Base-by-base conservation (phyloP, 1,140 invertebrate genomes). In the Drosophila murphyi region DNA sequence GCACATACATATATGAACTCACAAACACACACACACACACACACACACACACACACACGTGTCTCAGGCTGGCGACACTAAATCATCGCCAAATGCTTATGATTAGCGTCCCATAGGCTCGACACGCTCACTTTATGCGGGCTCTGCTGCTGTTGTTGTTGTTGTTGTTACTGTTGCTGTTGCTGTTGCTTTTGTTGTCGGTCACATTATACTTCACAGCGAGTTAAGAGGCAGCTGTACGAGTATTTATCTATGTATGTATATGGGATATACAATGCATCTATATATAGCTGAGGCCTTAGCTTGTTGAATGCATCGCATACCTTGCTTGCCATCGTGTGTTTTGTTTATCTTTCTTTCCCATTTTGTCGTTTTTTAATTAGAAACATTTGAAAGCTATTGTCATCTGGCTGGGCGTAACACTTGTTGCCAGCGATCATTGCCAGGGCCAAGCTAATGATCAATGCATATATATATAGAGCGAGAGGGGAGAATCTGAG, bases 371-470 rank as follows among this genome's bases (percentile, higher is more conserved):
- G 67, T 83, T 83, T 88, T 88, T 87, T 87, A 87, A 87, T 87
- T 83, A 88, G 83, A 88, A 87, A 87, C 83, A 87, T 87, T 87
- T 78, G 83, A 87, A 88, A 87, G 83, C 83, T 70, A 87, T 87
- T 87, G 83, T 83, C 73, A 74, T 71, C 51, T 76, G 63, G 37
- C 31, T 45, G 75, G 39, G 74, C 51, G 54, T 48, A 88, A 78
- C 83, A 88, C 83, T 88, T 88, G 83, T 89, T 88, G 67, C 69
- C 20, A 83, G 77, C 83, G 76, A 88, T 88, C 83, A 88, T 78
- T 79, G 80, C 64, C 72, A 55, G 43, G 56, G 71, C 62, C n/a
- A 80, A 75, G 76, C 75, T 72, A 82, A 76, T 78, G 68, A 86
- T 77, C 61, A 68, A 62, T 69, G 10, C 10, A 1, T 43, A 43